Percentiles rank a stretch among this genome's conserved stretches.
These are phyloP conservation scores for Alethe diademata DNA, from an alignment of 2,113 vertebrate genomes.

Conservation along the genomic window DNA sequence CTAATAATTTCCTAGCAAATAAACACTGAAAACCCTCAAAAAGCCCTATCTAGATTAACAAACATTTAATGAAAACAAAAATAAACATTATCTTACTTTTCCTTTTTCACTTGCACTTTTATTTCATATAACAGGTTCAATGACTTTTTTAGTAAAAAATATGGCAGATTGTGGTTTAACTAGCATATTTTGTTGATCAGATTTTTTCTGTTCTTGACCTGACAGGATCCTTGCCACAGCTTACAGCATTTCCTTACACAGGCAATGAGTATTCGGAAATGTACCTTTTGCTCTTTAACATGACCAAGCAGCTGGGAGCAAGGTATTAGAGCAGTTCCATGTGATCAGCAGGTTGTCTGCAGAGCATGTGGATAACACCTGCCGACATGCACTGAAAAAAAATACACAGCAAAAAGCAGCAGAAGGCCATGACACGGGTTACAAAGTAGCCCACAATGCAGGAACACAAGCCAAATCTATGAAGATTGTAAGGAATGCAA, in stretches of 20 bases:
- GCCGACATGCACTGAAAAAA: not conserved
- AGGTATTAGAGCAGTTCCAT: not conserved
- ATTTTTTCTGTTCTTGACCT: not conserved
- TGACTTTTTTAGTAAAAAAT: not conserved
- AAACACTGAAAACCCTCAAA: not conserved
- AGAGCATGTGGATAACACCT: not conserved
- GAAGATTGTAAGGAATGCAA: not conserved
- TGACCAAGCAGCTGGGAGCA: slow-evolving; percentile 1
- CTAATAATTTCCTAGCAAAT: not conserved
- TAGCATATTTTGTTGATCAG: not conserved
- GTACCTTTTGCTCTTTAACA: slow-evolving; percentile 3
- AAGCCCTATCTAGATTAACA: not conserved
- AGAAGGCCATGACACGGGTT: not conserved
- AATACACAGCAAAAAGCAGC: not conserved
- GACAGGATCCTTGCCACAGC: not conserved
- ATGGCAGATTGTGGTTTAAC: not conserved
- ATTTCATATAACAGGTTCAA: not conserved
- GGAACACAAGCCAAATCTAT: not conserved
- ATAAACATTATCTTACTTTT: not conserved
- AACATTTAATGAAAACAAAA: not conserved
- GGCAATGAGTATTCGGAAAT: not conserved
- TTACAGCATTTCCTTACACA: not conserved
- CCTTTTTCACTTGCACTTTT: not conserved
- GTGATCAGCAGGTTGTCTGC: not conserved
- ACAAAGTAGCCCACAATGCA: not conserved